Conservation (phyloP, 2,888 invertebrate species). For the Hymenopus coronatus region DNA sequence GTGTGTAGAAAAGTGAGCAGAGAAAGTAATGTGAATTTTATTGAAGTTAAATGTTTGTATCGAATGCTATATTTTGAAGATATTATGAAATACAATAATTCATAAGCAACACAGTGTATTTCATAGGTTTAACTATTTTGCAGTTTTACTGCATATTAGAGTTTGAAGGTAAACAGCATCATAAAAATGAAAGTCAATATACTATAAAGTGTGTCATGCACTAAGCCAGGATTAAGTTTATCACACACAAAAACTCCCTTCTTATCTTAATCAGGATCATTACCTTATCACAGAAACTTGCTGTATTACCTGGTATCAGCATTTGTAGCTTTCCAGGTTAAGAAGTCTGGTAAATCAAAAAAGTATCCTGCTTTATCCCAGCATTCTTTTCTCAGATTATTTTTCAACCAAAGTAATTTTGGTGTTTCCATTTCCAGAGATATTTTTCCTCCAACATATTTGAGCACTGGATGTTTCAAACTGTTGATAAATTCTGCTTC, state of each 20-base stretch:
- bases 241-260: background rate
- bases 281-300: background rate
- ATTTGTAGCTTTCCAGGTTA: constrained; percentile 89
- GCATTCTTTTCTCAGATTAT: constrained; percentile 57
- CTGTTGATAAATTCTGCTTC: constrained; percentile 81
- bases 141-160: no score
- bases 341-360: constrained; percentile 90
- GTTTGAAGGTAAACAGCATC: background rate
- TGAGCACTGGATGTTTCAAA: constrained; percentile 69
- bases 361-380: constrained; percentile 73
- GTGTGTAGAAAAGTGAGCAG: no score
- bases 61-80: no score
- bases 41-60: no score
- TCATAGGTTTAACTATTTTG: no score
- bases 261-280: background rate
- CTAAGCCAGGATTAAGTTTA: background rate
- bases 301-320: constrained; percentile 57
- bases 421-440: constrained; percentile 97
- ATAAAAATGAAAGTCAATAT: background rate
- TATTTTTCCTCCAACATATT: constrained; percentile 87
- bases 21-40: no score
- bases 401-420: constrained; percentile 90
- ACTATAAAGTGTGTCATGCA: background rate
- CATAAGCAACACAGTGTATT: no score
- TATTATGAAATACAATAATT: no score